A percentile compares a stretch with the other conserved stretches of the same genome.
These are phyloP conservation scores for Lepidochrysops patricia DNA, from an alignment of 2,888 invertebrate species.

Conservation along the genomic window DNA sequence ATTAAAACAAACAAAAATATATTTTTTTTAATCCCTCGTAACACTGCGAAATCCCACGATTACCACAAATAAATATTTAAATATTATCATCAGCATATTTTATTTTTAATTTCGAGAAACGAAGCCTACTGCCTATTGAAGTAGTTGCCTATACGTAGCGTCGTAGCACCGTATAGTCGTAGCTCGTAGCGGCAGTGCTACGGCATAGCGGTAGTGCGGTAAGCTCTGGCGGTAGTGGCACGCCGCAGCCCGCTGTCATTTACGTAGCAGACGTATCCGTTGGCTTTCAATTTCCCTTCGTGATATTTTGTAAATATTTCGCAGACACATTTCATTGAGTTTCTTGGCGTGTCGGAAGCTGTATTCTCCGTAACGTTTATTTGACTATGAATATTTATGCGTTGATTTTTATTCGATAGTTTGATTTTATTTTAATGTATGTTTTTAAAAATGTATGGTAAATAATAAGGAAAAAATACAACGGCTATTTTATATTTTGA, in stretches of 20 bases:
- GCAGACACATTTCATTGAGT: conserved; percentile 5
- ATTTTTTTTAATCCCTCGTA: neutral
- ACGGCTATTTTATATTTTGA: no score
- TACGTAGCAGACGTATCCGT: conserved; percentile 1
- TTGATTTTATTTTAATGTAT: no score
- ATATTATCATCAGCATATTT: no score
- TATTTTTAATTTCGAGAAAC: no score
- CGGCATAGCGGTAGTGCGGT: conserved; percentile 11
- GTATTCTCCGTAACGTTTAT: neutral
- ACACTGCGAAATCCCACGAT: no score
- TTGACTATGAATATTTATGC: neutral
- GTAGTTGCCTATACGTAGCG: neutral
- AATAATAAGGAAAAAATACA: no score
- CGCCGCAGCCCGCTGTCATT: conserved; percentile 10
- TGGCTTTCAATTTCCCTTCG: conserved; percentile 12
- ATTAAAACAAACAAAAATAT: neutral
- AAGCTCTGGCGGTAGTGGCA: neutral
- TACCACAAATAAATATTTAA: no score
- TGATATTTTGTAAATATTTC: conserved; percentile 9
- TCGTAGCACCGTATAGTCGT: neutral
- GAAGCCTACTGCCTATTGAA: neutral
- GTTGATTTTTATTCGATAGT: neutral
- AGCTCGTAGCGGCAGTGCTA: conserved; percentile 15
- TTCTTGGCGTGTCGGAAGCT: neutral
- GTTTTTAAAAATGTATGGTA: no score